Evolutionary conservation across 2,797 vertebrate genomes (phyloP).

Genomic region (Presbytis comata): DNA sequence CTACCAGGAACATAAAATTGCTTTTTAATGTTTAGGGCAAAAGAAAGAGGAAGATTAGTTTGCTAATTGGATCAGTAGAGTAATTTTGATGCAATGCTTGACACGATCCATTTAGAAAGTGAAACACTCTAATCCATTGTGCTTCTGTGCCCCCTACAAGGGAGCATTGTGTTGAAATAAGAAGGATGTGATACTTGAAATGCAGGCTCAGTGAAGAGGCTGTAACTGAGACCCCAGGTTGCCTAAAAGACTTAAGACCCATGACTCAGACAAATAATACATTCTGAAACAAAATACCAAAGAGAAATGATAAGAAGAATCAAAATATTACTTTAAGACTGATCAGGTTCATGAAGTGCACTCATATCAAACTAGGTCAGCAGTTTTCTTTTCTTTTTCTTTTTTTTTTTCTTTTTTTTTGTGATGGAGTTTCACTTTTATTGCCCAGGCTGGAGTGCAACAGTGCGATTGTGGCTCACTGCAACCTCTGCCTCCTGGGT

Average conservation of each 20-base stretch:
- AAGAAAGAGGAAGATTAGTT: not conserved
- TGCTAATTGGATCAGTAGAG: not conserved
- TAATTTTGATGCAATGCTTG: not conserved
- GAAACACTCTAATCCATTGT: not conserved
- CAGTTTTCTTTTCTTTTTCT: not conserved
- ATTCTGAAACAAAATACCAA: not conserved
- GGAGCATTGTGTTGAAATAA: not conserved
- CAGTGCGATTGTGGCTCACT: too few species aligned
- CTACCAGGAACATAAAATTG: not conserved
- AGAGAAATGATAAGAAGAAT: not conserved
- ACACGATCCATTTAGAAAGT: not conserved
- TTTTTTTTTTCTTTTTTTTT: too few species aligned
- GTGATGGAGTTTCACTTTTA: too few species aligned
- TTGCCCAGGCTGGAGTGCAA: too few species aligned
- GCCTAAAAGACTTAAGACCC: not conserved
- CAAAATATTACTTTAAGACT: not conserved
- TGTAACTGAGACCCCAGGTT: not conserved
- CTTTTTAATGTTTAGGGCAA: not conserved
- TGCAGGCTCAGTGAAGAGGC: not conserved
- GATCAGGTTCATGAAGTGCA: not conserved
- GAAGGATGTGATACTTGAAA: not conserved
- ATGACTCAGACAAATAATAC: not conserved
- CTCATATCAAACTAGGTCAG: not conserved
- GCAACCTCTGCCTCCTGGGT: too few species aligned
- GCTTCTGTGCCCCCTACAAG: not conserved